Base-by-base conservation (phyloP, 2,888 invertebrate species). In the Trissolcus japonicus region DNA sequence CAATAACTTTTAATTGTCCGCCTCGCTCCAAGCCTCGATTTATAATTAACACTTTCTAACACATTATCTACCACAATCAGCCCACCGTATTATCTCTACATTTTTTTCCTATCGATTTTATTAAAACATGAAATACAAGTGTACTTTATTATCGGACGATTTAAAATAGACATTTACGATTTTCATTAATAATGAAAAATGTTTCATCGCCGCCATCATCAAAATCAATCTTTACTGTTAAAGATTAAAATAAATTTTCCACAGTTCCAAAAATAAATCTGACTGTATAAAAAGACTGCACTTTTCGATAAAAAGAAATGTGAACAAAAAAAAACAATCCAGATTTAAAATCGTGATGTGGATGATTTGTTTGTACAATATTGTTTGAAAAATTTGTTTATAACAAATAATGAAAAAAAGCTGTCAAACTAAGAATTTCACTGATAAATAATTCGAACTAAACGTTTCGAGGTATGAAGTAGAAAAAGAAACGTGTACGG, bases 11-110 rank as follows among this genome's bases (percentile, higher is more conserved):
- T 6, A 46, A 46, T 46, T 11, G 16, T 46, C 46, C n/a, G 14
- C 4, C 46, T n/a, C n/a, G n/a, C n/a, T 46, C n/a, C 14, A 6
- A 51, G 4, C 1, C 51, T 29, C 13, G 6, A n/a, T n/a, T 54
- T 54, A 54, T 54, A 54, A 54, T 54, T 54, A 54, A 35, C 14
- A 54, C 54, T 25, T 54, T 54, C 25, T 51, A 51, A 51, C 16
- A 46, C 19, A 51, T 51, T 51, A 51, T 51, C 51, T 51, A 51
- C 19, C 9, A 19, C 17, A 17, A 51, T 35, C 35, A 35, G 35
- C 4, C 21, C 51, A 3, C 7, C 6, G 9, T 13, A 16, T 51
- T 19, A 48, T 51, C 51, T 51, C 51, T 51, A 19, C 17, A 51
- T 19, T 9, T 51, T 51, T 51, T 17, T 19, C 19, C 1, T 51